These are phyloP conservation scores for Bujurquina vittata DNA, from an alignment of 2,113 vertebrate species.

Conservation along the genomic window DNA sequence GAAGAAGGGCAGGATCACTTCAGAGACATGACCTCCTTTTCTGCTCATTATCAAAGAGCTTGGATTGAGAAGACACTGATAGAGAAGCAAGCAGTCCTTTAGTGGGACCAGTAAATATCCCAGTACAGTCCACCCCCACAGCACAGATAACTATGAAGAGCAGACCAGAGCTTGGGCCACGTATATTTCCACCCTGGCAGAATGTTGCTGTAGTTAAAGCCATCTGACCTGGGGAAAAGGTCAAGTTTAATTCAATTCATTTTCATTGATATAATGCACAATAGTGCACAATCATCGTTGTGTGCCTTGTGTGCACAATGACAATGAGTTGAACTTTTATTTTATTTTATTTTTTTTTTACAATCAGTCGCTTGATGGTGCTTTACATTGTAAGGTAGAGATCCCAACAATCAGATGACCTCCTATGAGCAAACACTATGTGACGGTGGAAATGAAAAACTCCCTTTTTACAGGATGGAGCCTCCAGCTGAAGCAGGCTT, in stretches of 20 bases:
- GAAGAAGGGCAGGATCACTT: conserved; percentile 22
- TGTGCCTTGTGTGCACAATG: no score
- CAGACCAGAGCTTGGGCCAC: background rate
- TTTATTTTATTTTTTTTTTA: no score
- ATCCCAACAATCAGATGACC: background rate
- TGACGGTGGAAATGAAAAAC: background rate
- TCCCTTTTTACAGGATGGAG: background rate
- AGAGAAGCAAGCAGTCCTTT: conserved; percentile 9
- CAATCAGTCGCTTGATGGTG: background rate
- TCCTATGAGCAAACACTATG: background rate
- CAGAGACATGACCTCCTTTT: conserved; percentile 38
- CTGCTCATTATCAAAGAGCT: conserved; percentile 13
- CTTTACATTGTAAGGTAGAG: background rate
- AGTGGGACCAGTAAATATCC: background rate
- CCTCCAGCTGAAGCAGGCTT: background rate
- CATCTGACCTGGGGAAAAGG: conserved; percentile 18
- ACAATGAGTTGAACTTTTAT: no score
- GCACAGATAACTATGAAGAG: background rate
- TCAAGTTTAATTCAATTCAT: background rate
- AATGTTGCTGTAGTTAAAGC: background rate
- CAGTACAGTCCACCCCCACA: background rate
- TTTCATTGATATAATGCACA: background rate
- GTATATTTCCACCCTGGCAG: conserved; percentile 12
- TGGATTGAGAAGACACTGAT: conserved; percentile 1
- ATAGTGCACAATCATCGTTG: no score